Conservation (phyloP, 1,140 invertebrate genomes). For the Hyposmocoma kahamanoa region DNA sequence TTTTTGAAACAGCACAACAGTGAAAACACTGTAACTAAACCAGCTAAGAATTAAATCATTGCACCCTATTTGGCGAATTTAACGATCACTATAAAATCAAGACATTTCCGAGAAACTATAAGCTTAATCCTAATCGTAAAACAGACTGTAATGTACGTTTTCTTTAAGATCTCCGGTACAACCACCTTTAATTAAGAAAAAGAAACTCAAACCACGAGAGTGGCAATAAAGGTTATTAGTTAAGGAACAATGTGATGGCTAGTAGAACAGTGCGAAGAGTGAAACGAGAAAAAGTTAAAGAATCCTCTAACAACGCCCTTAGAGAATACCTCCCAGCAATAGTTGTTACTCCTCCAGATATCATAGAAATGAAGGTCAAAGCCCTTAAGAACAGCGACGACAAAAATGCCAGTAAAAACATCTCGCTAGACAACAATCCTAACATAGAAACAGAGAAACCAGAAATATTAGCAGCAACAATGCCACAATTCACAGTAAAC, state of each 20-base stretch:
- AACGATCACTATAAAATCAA: no score
- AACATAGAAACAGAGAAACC: slow-evolving; percentile 15
- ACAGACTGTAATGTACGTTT: no score
- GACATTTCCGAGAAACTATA: no score
- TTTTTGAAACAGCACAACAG: no score
- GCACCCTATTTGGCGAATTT: no score
- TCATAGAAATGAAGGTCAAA: slow-evolving; percentile 50
- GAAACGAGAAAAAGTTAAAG: slow-evolving; percentile 56
- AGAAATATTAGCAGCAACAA: slow-evolving; percentile 18
- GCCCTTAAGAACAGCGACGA: slow-evolving; percentile 17
- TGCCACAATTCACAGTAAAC: slow-evolving; percentile 54
- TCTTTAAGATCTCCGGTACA: no score
- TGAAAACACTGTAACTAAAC: no score
- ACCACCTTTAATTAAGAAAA: slow-evolving; percentile 3
- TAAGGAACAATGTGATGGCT: slow-evolving; percentile 64
- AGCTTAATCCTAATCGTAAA: no score
- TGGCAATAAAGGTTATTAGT: slow-evolving; percentile 28
- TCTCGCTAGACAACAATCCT: background rate
- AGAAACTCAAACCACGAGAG: slow-evolving; percentile 16
- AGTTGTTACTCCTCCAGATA: slow-evolving; percentile 48
- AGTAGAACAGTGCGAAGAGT: slow-evolving; percentile 65
- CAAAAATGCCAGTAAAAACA: slow-evolving; percentile 22
- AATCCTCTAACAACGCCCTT: slow-evolving; percentile 16
- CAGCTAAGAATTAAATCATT: no score
- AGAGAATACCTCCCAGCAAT: slow-evolving; percentile 38